Evolutionary conservation across 1,140 invertebrate genomes (phyloP).

Genomic region (Oncopeltus fasciatus): DNA sequence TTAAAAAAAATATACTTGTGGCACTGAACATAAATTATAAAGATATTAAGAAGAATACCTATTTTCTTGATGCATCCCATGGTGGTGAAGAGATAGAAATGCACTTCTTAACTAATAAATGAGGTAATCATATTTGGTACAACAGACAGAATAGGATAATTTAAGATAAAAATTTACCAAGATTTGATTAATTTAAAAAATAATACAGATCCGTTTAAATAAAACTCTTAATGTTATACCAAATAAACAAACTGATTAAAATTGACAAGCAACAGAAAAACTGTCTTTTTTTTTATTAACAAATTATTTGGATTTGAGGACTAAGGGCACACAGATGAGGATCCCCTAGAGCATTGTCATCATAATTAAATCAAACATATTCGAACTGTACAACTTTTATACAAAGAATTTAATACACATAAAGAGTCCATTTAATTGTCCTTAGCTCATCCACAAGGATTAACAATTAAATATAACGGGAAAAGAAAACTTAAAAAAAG

Average conservation of each 20-base stretch:
- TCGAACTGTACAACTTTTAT: neutral
- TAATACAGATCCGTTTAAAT: neutral
- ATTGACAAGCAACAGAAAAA: neutral
- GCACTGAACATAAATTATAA: neutral
- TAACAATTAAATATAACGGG: neutral
- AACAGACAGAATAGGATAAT: neutral
- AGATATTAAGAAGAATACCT: neutral
- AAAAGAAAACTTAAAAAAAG: neutral
- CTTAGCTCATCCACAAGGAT: neutral
- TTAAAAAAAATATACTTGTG: neutral
- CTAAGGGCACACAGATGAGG: neutral
- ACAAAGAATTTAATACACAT: conserved; percentile 2
- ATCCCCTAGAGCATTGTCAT: neutral
- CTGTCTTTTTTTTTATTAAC: neutral
- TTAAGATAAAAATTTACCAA: neutral
- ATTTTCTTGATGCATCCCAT: neutral
- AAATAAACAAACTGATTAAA: neutral
- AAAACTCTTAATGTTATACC: neutral
- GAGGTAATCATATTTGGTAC: neutral
- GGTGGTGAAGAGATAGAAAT: neutral
- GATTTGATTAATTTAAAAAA: neutral
- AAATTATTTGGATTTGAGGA: neutral
- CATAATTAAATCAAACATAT: neutral
- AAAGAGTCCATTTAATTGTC: conserved; percentile 6
- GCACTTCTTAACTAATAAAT: neutral